Evolutionary conservation across 1,140 invertebrate genomes (phyloP).

Genomic region (Tetramorium simillimum): DNA sequence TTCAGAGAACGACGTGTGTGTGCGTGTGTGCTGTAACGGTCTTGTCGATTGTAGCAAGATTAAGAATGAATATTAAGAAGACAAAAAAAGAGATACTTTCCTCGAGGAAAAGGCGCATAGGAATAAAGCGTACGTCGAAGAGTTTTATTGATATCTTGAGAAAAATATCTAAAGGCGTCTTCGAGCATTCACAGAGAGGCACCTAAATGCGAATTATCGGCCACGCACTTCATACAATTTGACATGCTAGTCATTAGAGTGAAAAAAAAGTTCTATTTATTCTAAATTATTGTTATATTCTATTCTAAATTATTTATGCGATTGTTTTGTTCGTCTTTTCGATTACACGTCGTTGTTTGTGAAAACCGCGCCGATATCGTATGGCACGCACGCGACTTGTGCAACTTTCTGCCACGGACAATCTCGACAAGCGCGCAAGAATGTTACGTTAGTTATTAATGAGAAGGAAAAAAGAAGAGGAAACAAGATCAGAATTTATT

Average conservation of each 20-base stretch:
- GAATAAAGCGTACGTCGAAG: not conserved
- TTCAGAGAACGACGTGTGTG: conserved; percentile 13
- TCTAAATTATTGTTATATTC: no score
- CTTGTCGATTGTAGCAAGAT: not conserved
- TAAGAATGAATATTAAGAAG: not conserved
- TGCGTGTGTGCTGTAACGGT: not conserved
- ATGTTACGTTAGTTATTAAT: conserved; percentile 22
- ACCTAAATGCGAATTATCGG: not conserved
- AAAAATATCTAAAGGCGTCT: not conserved
- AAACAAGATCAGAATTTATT: not conserved
- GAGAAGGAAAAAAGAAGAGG: not conserved
- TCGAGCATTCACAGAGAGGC: not conserved
- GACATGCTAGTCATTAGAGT: conserved; percentile 56
- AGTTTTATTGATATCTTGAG: conserved; percentile 3
- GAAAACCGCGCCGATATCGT: not conserved
- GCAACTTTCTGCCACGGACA: not conserved
- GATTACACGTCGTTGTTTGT: not conserved
- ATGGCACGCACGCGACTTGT: not conserved
- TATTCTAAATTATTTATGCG: no score
- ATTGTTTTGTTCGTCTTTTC: not conserved
- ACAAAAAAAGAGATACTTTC: not conserved
- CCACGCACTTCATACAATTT: conserved; percentile 16
- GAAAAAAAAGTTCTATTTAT: conserved; percentile 47
- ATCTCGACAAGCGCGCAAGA: not conserved
- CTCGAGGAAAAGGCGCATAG: not conserved